Evolutionary conservation across 2,888 invertebrate species (phyloP), one percentile per base, ranked within the genome.

Genomic region (Sicus ferrugineus): DNA sequence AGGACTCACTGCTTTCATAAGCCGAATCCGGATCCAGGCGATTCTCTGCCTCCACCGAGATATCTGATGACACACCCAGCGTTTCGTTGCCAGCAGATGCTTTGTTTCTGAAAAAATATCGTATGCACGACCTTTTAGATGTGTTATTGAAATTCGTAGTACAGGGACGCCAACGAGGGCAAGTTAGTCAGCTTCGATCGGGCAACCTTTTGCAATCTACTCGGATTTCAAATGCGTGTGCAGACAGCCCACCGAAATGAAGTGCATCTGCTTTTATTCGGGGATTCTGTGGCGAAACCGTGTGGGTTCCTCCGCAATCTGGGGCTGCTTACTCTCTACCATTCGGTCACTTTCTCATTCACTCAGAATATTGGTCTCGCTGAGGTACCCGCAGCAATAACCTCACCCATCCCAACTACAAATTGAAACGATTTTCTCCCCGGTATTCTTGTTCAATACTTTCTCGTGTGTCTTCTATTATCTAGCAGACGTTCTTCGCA

Each of bases 1-100:
- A 74, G 23, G 81, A 77, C 64, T 83, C 81, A 68, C 79, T 78
- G 72, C 69, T 30, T 65, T 69, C 54, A 54, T 74, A 72, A 66
- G 26, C 7, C 34, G 30, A 11, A 26, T 46, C 30, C 2, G 26
- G 30, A n/a, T n/a, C n/a, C 19, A 46, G n/a, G 6, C 46, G 46
- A 14, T 14, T n/a, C n/a, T 9, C 38, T 46, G 46, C 19, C 46
- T 46, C 19, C 14, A 46, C 19, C 19, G 46, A 46, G 19, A 46
- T 46, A 46, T 3, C n/a, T 46, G 46, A 46, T 46, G 4, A 46
- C 19, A 19, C 19, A 14, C n/a, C n/a, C 19, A 3, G 3, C n/a
- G 46, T 46, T 46, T 5, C 3, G 14, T 14, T 46, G 6, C 3
- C 19, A n/a, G n/a, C n/a, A n/a, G n/a, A n/a, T 34, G 76, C 78